Base-by-base conservation (phyloP, 2,888 invertebrate genomes). In the Archips crataeganus region DNA sequence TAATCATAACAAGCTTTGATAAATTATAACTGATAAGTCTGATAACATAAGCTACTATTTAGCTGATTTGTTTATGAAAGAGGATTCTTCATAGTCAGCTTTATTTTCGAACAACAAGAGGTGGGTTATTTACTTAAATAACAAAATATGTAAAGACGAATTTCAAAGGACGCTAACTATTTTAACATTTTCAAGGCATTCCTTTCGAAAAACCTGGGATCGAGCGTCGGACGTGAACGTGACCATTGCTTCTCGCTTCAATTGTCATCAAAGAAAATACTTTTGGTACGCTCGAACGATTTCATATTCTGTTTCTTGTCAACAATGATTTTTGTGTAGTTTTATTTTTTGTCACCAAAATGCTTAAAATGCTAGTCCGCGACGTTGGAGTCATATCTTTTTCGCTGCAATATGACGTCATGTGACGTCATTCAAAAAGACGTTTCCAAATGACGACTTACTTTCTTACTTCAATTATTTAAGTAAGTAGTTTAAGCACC, bases 251-350 rank as follows among this genome's bases (percentile, higher is more conserved):
- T 89, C 85, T 83, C 86, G 87, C 84, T 87, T 84, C 83, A 79
- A 77, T 87, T 82, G 82, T 77, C 78, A 77, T 81, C 82, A 85
- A 85, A 86, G 81, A 88, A 88, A 82, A 85, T 83, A 79, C 79
- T 75, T 86, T 90, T 88, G 89, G 85, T 82, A 86, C 87, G 88
- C 90, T 87, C 87, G 87, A 89, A 85, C 77, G 82, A 77, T 62
- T 67, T 82, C 77, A 75, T 81, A 85, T 85, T 79, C 82, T 79
- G 79, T 75, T 45, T 75, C 77, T 77, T 80, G 74, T 78, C 78
- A 78, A 84, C 82, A 85, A 84, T 81, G 78, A 78, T 79, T 75
- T 82, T 85, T 82, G 57, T 32, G 57, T 57, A 57, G 57, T 32
- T 57, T 32, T 57, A 11, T 57, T 57, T 57, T 57, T 57, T 54